Evolutionary conservation across 2,888 invertebrate genomes (phyloP).

Genomic region (Meliscaeva auricollis): DNA sequence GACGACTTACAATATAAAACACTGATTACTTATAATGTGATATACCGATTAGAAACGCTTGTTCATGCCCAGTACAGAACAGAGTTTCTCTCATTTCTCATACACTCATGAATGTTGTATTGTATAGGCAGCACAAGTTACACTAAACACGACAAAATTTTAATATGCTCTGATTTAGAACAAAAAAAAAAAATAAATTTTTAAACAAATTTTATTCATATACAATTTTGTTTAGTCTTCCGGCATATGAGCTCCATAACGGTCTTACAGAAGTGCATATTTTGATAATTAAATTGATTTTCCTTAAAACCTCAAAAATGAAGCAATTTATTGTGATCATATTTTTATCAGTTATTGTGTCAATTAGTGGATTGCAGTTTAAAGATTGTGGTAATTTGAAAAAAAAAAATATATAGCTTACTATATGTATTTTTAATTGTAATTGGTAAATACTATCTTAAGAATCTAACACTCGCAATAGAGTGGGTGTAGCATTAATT

Average conservation of each 20-base stretch:
- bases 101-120: too few relatives aligned
- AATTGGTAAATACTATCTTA: too few relatives aligned
- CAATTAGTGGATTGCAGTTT: constrained; percentile 79
- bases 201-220: not conserved
- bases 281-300: constrained; percentile 7
- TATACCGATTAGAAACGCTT: too few relatives aligned
- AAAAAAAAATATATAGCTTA: not conserved
- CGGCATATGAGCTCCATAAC: constrained; percentile 24
- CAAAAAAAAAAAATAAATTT: not conserved
- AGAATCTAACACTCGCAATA: too few relatives aligned
- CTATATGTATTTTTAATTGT: not conserved
- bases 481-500: constrained; percentile 28
- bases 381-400: constrained; percentile 81
- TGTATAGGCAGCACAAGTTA: too few relatives aligned
- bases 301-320: constrained; percentile 77
- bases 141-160: not conserved
- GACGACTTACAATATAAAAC: too few relatives aligned
- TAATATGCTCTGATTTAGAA: not conserved
- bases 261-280: not conserved
- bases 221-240: constrained; percentile 24
- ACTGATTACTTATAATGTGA: too few relatives aligned
- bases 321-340: constrained; percentile 78
- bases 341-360: constrained; percentile 77
- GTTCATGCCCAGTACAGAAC: too few relatives aligned
- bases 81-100: too few relatives aligned